Evolutionary conservation across 2,797 vertebrate genomes (phyloP), one percentile per base, ranked within the genome.

Genomic region (Pteronotus mesoamericanus): DNA sequence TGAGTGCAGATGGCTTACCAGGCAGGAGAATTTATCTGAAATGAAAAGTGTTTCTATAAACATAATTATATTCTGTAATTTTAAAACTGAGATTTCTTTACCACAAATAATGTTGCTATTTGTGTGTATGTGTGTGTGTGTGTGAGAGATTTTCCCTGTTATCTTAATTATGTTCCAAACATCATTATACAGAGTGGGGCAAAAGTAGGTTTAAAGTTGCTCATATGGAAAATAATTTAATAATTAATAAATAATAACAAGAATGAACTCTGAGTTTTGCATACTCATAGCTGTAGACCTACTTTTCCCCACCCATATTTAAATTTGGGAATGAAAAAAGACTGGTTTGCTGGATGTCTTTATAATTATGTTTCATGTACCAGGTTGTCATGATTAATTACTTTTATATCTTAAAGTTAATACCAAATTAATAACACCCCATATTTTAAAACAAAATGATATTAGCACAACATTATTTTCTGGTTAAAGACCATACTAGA

Each of bases 291-390:
- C 75, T 53, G 4, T 78, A 39, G 37, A 55, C 22, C 7, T 55
- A 79, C 6, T 55, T 78, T 37, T 79, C 22, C 22, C 14, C 22
- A 26, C 22, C 11, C 6, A 4, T 79, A 89, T 84, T 96, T 94
- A 91, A 72, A 93, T 91, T 94, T 78, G 44, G 15, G 8, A 86
- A 92, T 83, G 71, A 87, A 93, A 61, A 94, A 96, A 72, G 10
- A 22, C 1, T 44, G n/a, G 8, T 10, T 89, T 93, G 9, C 21
- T 91, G 24, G 32, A 91, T 37, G 44, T 77, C 51, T 91, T 88
- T 46, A 48, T 86, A 93, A 94, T 95, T 95, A 87, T 94, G 34
- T 86, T 71, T 96, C 21, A 91, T 71, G 91, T 39, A 83, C 64
- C 22, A 91, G 15, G 64, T 55, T 91, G 29, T 87, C 75, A 79